A percentile compares a stretch with the other conserved stretches of the same genome.
Conservation (phyloP, 2,113 vertebrate genomes). For the Tursiops truncatus region DNA sequence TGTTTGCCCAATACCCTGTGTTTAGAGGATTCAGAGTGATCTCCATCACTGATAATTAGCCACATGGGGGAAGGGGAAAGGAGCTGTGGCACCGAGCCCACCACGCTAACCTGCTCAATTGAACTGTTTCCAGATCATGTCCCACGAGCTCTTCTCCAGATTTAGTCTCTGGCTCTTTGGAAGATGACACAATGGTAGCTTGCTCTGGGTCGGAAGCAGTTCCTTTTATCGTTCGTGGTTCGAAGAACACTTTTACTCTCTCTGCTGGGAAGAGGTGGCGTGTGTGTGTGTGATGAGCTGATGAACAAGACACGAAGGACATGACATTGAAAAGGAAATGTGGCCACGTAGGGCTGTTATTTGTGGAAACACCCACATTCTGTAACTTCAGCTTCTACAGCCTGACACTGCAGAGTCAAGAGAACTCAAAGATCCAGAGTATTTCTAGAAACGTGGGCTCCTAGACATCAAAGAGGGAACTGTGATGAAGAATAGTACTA, state of each 20-base stretch:
- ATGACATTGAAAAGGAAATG: background rate
- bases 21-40: background rate
- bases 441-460: slow-evolving; percentile 29
- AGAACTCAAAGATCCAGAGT: background rate
- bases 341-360: background rate
- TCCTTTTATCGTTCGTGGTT: slow-evolving; percentile 61
- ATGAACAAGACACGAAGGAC: slow-evolving; percentile 24
- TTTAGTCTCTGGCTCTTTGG: slow-evolving; percentile 87
- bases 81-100: background rate
- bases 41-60: background rate
- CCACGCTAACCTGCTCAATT: slow-evolving; percentile 83
- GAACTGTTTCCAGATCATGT: slow-evolving; percentile 88
- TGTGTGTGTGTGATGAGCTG: slow-evolving; percentile 18
- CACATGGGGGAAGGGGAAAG: background rate
- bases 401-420: background rate
- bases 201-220: slow-evolving; percentile 71
- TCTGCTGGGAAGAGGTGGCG: slow-evolving; percentile 63
- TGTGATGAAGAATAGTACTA: background rate
- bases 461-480: slow-evolving; percentile 34
- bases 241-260: slow-evolving; percentile 53
- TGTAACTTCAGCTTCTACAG: background rate
- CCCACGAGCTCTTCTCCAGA: slow-evolving; percentile 86
- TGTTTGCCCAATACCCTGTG: background rate
- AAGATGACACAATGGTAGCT: slow-evolving; percentile 80
- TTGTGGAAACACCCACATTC: background rate